Evolutionary conservation across 2,888 invertebrate species (phyloP).

Genomic region (Drosophila greeni): DNA sequence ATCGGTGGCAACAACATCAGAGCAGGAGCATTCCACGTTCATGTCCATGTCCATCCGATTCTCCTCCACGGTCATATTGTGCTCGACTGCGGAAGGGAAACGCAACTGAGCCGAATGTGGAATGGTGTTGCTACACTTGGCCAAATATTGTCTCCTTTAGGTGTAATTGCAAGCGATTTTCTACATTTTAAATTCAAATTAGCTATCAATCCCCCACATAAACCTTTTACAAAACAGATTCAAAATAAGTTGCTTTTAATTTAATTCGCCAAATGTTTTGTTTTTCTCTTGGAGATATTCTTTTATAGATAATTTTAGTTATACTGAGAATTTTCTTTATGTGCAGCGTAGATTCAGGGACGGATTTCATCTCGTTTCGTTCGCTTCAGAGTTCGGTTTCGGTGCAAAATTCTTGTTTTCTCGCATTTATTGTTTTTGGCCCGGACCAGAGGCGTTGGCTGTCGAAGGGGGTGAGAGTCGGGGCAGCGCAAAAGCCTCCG

Average conservation of each 20-base stretch:
- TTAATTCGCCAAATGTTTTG: no score
- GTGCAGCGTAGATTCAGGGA: constrained; percentile 11
- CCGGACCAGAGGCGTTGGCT: constrained; percentile 9
- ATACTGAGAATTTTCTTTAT: background rate
- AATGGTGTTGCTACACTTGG: constrained; percentile 4
- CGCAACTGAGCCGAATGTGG: constrained; percentile 5
- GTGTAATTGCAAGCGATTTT: no score
- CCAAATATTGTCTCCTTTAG: background rate
- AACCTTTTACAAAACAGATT: background rate
- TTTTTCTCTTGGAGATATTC: no score
- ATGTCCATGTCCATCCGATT: constrained; percentile 44
- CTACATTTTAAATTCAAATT: no score
- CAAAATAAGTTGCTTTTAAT: background rate
- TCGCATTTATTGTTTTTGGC: constrained; percentile 51
- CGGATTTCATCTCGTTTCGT: constrained; percentile 47
- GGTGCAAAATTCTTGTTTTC: constrained; percentile 47
- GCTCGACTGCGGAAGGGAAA: constrained; percentile 40
- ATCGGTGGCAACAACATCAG: constrained; percentile 8
- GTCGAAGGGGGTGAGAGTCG: background rate
- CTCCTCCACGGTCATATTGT: constrained; percentile 39
- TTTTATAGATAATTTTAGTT: no score
- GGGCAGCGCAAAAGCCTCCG: constrained; percentile 50
- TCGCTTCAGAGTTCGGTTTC: constrained; percentile 18
- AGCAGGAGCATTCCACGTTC: constrained; percentile 14
- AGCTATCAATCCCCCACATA: background rate